Evolutionary conservation across 37 sponge, comb jelly and placozoan species (phyloP), one percentile per base, ranked within the genome.

Genomic region (Bolinopsis microptera): DNA sequence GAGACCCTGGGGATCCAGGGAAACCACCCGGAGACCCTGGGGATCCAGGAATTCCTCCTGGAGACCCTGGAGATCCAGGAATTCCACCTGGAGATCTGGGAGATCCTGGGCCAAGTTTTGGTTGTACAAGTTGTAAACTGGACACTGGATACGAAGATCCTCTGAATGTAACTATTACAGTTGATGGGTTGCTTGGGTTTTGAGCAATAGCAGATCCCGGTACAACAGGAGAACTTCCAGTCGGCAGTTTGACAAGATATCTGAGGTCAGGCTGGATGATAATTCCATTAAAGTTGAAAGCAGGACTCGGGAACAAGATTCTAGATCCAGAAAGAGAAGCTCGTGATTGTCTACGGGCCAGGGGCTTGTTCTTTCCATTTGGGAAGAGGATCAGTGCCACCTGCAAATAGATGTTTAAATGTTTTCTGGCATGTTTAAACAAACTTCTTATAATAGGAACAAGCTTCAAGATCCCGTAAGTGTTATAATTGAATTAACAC

Each of bases 141-240:
- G 75, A 30, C 3, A 72, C 75, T 30, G 75, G 75, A n/a, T 72
- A 28, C 31, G 31, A n/a, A 72, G 75, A 72, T 72, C 75, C 75
- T 72, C 75, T 28, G 31, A 72, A 30, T 30, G 75, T 30, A 28
- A 72, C 75, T n/a, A 72, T 8, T n/a, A 72, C 75, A 21, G 31
- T 72, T 21, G 31, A n/a, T 8, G 75, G 75, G 75, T 28, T 72
- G 75, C 75, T 72, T 5, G 75, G 75, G 75, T 72, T 72, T 21
- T 72, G 75, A n/a, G 75, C 26, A n/a, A 72, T 28, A n/a, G 75
- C 75, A 72, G 75, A 72, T n/a, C 75, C 75, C 2, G 75, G 75
- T 30, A 72, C 26, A 28, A 28, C 31, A n/a, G 75, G 27, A 28
- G 75, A 30, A n/a, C 31, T 30, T 5, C 75, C 75, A 8, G 27